Evolutionary conservation across 2,113 vertebrate genomes (phyloP), one percentile per base, ranked within the genome.

Genomic region (Hemiprocne comata): DNA sequence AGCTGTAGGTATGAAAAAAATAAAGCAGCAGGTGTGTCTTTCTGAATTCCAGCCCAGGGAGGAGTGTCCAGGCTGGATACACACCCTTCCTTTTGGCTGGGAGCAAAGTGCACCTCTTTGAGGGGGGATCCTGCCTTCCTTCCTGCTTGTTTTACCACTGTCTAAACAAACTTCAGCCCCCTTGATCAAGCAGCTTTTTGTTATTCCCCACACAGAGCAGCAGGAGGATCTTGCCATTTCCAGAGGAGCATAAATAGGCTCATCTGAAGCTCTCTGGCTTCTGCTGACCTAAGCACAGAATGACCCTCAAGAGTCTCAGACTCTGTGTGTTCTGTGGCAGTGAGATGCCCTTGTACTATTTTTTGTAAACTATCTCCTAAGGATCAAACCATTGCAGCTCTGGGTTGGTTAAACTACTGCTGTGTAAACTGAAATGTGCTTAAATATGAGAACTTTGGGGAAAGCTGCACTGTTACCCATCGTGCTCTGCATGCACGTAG

Each of bases 31-130:
- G 96, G 89, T 96, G 82, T 93, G 85, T 69, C 61, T 67, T 74
- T 23, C 55, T 94, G 90, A 94, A 96, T 97, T 96, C 95, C 97
- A 96, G 72, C 79, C 71, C 13, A 23, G 95, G 94, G 95, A 96
- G 95, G 95, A 92, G 89, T 87, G 89, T 94, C 73, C 78, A 83
- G 24, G 54, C 31, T 90, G 91, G 50, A 82, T 81, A 46, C 77
- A 95, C 91, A 89, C 94, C 91, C 95, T 95, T 89, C 87, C 93
- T 75, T 85, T 54, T 46, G 53, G 62, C 85, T 6, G 0, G 50
- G 60, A 85, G 89, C 86, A 90, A 79, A 46, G 33, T 25, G 24
- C n/a, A 61, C n/a, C 38, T 65, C 61, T 73, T 25, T 23, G 62
- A 70, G 36, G 38, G 34, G 85, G 34, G 66, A 65, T 53, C 71